Evolutionary conservation across 1,140 invertebrate species (phyloP), one percentile per base, ranked within the genome.

Genomic region (Stenopsyche tienmushanensis): DNA sequence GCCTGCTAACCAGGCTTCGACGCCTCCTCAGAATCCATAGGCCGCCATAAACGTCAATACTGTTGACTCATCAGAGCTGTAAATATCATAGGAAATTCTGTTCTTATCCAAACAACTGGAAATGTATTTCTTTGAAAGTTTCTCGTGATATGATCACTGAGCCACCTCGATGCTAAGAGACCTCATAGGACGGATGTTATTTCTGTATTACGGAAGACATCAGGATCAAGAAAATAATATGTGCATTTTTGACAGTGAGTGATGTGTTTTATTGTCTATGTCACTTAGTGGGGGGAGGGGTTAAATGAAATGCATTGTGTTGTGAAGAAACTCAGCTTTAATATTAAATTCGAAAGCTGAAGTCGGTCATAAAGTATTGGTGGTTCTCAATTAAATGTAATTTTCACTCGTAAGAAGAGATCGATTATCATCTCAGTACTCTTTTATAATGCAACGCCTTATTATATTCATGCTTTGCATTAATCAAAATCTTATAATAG

Each of bases 21-120:
- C 62, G 13, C 62, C 50, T 3, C 57, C 62, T 5, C 62, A 62
- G 47, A 62, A 62, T 39, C 23, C 57, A 60, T 60, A 60, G 57
- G 39, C 57, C 42, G 8, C 23, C 13, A 47, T 57, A 34, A 34
- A 29, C 10, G 25, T 7, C 2, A 42, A 21, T 57, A 23, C 39
- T 23, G 34, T 47, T 47, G 42, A 60, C 24, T 60, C 57, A 60
- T 21, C 57, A 60, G 42, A 60, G 23, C 57, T 60, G 57, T 60
- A 60, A 60, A 60, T 60, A 60, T 60, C 44, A 60, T 60, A 60
- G 57, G 57, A 49, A 60, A 60, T 60, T 60, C 57, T 44, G 24
- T 60, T 60, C 23, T 42, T 26, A 8, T 47, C 24, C 24, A 26
- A 54, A 54, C 23, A 57, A 39, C 25, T 20, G 20, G 39, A 47